phyloP scores from a whole-genome alignment of 1,140 invertebrate genomes.

The Heliconius nattereri region DNA sequence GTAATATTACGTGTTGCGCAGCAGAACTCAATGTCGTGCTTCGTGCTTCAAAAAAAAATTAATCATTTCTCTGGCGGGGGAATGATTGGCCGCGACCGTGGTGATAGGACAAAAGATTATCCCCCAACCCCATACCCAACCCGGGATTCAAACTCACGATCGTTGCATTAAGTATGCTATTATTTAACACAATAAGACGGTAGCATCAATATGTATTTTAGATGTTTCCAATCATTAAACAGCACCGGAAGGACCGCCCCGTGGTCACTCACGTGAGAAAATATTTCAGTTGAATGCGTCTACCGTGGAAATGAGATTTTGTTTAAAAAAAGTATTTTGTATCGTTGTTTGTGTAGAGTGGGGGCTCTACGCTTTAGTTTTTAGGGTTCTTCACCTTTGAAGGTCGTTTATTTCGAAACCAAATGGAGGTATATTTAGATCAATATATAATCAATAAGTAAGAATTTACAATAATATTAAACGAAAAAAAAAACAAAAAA shows the following conservation, averaged over 20 bases:
- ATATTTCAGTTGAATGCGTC: conserved; percentile 43
- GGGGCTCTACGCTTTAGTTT: not conserved
- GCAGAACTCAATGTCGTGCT: too few relatives aligned
- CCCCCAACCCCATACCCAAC: too few relatives aligned
- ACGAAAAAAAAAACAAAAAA: too few relatives aligned
- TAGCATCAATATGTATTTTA: conserved; percentile 8
- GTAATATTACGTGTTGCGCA: too few relatives aligned
- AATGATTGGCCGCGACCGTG: too few relatives aligned
- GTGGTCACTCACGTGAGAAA: conserved; percentile 39
- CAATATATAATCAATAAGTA: too few relatives aligned
- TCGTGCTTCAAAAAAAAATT: too few relatives aligned
- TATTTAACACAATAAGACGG: not conserved
- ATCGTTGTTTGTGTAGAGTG: not conserved
- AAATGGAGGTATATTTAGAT: too few relatives aligned
- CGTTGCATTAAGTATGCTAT: not conserved
- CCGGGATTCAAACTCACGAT: not conserved
- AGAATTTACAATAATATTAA: too few relatives aligned
- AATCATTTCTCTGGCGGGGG: too few relatives aligned
- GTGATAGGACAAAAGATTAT: too few relatives aligned
- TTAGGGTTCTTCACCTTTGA: not conserved
- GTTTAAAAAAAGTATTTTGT: conserved; percentile 39
- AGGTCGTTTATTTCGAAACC: too few relatives aligned
- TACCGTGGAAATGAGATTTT: conserved; percentile 43
- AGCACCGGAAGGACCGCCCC: conserved; percentile 29
- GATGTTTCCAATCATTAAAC: conserved; percentile 32